Evolutionary conservation across 2,797 vertebrate genomes (phyloP).

Genomic region (Pangasius larnaudii): DNA sequence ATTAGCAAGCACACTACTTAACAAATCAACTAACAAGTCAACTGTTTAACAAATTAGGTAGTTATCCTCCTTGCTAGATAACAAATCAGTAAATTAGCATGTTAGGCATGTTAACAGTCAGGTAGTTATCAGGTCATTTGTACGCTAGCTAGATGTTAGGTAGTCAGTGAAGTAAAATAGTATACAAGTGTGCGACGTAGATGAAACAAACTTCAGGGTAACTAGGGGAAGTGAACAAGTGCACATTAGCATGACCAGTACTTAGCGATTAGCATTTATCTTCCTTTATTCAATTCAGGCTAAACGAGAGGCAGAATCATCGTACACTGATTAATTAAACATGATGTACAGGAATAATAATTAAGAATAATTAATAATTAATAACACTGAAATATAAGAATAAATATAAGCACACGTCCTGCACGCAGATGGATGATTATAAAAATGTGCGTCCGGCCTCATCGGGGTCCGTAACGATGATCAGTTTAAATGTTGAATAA

Average conservation of each 20-base stretch:
- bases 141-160: neutral
- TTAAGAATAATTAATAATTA: slow-evolving; percentile 68
- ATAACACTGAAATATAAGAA: slow-evolving; percentile 84
- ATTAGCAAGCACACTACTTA: neutral
- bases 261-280: slow-evolving; percentile 36
- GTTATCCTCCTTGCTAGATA: neutral
- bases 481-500: slow-evolving; percentile 18
- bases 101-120: neutral
- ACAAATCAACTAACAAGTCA: neutral
- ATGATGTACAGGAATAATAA: slow-evolving; percentile 81
- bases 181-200: neutral
- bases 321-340: slow-evolving; percentile 82
- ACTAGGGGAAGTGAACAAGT: neutral
- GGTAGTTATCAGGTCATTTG: neutral
- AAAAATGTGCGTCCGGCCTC: neutral
- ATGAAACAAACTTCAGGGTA: neutral
- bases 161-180: neutral
- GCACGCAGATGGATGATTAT: slow-evolving; percentile 20
- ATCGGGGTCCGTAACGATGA: neutral
- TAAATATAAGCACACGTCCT: slow-evolving; percentile 78
- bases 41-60: neutral
- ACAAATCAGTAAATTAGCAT: neutral
- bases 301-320: slow-evolving; percentile 83
- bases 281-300: slow-evolving; percentile 65
- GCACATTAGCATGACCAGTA: slow-evolving; percentile 5